Conservation (phyloP, 2,113 vertebrate genomes). For the Pseudopodoces humilis region DNA sequence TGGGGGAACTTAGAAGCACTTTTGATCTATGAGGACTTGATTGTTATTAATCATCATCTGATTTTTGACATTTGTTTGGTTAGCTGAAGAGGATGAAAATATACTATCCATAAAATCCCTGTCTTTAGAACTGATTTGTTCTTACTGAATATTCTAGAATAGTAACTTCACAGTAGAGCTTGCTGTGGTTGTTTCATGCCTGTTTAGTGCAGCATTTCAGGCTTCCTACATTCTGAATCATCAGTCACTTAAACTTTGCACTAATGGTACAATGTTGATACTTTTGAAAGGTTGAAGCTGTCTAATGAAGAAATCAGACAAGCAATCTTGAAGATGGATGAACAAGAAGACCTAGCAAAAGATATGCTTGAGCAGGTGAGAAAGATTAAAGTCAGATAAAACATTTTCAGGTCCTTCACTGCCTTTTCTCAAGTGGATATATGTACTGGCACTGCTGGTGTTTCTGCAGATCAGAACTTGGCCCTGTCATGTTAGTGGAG, state of each 20-base stretch:
- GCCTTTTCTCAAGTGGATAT: neutral
- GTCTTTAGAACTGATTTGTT: neutral
- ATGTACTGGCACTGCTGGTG: neutral
- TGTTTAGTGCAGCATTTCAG: neutral
- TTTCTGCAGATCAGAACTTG: neutral
- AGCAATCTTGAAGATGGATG: conserved; percentile 95
- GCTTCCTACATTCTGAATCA: neutral
- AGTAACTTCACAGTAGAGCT: neutral
- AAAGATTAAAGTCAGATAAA: neutral
- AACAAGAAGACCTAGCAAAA: conserved; percentile 94
- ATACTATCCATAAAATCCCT: neutral
- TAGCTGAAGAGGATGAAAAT: neutral
- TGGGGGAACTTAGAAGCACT: neutral
- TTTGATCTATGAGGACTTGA: neutral
- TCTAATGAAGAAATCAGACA: conserved; percentile 94
- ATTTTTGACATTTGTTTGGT: neutral
- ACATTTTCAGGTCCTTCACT: neutral
- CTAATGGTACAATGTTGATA: conserved; percentile 18
- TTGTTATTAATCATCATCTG: neutral
- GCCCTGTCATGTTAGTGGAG: neutral
- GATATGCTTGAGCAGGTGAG: conserved; percentile 98
- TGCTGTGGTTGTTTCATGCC: neutral
- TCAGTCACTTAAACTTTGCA: neutral
- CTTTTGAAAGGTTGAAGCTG: conserved; percentile 86
- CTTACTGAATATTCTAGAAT: neutral